A percentile compares a stretch with the other conserved stretches of the same genome.
Conservation (phyloP, 2,797 vertebrate genomes). For the Lagocephalus sceleratus region DNA sequence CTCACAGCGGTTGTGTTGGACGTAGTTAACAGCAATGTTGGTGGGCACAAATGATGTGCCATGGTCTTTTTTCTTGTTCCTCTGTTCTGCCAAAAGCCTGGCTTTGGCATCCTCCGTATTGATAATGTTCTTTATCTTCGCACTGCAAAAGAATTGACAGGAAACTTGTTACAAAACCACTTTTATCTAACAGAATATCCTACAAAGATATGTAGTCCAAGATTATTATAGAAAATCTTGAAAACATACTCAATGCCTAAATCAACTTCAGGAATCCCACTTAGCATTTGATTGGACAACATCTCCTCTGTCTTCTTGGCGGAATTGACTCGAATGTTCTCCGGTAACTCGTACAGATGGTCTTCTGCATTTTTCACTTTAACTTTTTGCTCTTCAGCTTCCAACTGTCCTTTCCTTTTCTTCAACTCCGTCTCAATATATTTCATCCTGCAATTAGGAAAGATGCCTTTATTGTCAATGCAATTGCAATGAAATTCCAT, state of each 20-base stretch:
- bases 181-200: background rate
- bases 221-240: background rate
- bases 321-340: constrained; percentile 92
- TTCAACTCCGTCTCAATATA: constrained; percentile 81
- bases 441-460: constrained; percentile 72
- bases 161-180: constrained; percentile 1
- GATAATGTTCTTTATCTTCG: constrained; percentile 98
- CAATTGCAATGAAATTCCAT: too few relatives aligned
- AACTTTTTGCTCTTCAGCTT: constrained; percentile 89
- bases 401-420: constrained; percentile 80
- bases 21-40: constrained; percentile 97
- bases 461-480: too few relatives aligned
- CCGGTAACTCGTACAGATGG: constrained; percentile 91
- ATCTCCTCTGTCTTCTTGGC: constrained; percentile 99
- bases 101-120: constrained; percentile 96
- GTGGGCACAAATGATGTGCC: constrained; percentile 97
- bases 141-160: constrained; percentile 69
- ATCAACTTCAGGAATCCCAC: constrained; percentile 96
- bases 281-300: constrained; percentile 99
- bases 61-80: constrained; percentile 95
- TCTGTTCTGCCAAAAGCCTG: constrained; percentile 91
- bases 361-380: constrained; percentile 95
- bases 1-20: constrained; percentile 98
- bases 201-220: background rate
- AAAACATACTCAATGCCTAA: constrained; percentile 90